Evolutionary conservation across 2,113 vertebrate species (phyloP).

Genomic region (Anarhynchus alexandrinus): DNA sequence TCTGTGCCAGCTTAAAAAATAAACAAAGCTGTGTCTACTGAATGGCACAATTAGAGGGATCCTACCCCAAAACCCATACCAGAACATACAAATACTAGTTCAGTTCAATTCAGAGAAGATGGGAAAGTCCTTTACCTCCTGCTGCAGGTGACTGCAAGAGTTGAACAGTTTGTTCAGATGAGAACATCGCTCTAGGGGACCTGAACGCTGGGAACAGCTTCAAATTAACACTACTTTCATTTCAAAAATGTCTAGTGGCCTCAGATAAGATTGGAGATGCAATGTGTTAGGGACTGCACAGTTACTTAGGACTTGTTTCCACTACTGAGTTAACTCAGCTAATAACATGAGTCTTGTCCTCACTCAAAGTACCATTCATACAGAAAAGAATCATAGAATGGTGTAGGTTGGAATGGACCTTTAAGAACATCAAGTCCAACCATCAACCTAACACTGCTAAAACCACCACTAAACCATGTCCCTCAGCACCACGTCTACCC

Average conservation of each 20-base stretch:
- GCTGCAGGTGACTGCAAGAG: background rate
- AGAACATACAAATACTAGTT: background rate
- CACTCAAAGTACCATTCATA: background rate
- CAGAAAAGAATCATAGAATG: background rate
- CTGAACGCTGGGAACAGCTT: background rate
- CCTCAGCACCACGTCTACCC: too few species aligned
- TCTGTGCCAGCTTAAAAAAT: slow-evolving; percentile 28
- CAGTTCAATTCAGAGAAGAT: background rate
- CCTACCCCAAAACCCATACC: background rate
- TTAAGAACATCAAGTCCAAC: too few species aligned
- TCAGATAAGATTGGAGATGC: background rate
- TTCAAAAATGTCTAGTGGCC: background rate
- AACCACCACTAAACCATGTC: too few species aligned
- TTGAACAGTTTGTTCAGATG: background rate
- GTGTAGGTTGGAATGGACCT: too few species aligned
- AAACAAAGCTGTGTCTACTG: slow-evolving; percentile 26
- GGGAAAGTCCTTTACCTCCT: background rate
- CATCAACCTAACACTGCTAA: too few species aligned
- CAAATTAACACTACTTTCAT: background rate
- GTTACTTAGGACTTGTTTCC: background rate
- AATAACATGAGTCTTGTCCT: background rate
- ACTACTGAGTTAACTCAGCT: background rate
- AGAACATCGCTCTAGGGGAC: background rate
- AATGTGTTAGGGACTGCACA: background rate
- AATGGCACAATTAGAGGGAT: background rate